These are phyloP conservation scores for Amphipoea lucens DNA, from an alignment of 2,888 invertebrate species.

Conservation along the genomic window DNA sequence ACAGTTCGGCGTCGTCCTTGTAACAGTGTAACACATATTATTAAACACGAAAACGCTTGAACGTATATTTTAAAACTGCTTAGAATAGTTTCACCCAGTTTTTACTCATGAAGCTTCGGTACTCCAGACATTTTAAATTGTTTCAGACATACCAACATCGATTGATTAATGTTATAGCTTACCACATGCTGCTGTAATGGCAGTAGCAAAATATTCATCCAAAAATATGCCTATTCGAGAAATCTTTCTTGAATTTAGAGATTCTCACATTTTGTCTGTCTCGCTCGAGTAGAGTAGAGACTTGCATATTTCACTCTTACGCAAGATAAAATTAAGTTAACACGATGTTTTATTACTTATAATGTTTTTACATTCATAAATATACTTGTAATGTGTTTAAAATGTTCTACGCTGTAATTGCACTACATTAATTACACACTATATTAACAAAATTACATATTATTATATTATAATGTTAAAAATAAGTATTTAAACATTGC, in stretches of 20 bases:
- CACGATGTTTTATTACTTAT: slow-evolving; percentile 38
- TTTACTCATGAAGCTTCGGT: slow-evolving; percentile 8
- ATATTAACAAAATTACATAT: background rate
- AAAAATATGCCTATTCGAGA: background rate
- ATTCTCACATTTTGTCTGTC: slow-evolving; percentile 38
- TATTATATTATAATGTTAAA: background rate
- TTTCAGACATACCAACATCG: slow-evolving; percentile 14
- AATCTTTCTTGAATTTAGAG: slow-evolving; percentile 15
- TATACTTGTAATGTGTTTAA: slow-evolving; percentile 17
- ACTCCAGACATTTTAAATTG: slow-evolving; percentile 15
- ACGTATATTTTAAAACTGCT: slow-evolving; percentile 39
- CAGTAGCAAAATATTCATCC: slow-evolving; percentile 1
- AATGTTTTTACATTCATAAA: slow-evolving; percentile 31
- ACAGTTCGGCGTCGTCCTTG: slow-evolving; percentile 56
- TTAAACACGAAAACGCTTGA: slow-evolving; percentile 41
- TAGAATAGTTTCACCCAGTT: slow-evolving; percentile 32
- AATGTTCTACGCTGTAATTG: slow-evolving; percentile 19
- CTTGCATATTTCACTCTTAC: slow-evolving; percentile 53
- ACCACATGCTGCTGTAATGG: background rate
- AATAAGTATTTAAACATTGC: background rate
- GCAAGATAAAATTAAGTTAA: slow-evolving; percentile 48
- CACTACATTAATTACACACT: slow-evolving; percentile 3
- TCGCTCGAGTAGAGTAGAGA: too few species aligned
- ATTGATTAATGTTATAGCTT: background rate
- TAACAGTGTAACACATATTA: slow-evolving; percentile 59